Evolutionary conservation across 2,113 vertebrate species (phyloP).

Genomic region (Hyla sarda): DNA sequence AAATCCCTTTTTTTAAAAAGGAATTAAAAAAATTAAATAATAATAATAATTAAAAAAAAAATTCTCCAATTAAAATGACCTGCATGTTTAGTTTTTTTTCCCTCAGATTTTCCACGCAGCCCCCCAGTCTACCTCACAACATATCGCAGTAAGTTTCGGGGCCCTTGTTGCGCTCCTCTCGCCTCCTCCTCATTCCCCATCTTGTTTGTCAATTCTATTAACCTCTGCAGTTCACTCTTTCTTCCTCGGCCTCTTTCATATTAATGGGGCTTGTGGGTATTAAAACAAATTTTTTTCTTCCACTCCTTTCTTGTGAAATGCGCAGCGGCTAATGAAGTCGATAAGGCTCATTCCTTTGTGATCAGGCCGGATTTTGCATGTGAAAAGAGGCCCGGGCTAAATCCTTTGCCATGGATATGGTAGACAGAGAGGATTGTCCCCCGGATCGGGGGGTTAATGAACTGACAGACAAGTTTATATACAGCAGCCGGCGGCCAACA

Average conservation of each 20-base stretch:
- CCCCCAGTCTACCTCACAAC: no score
- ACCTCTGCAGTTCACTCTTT: background rate
- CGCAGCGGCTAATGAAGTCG: constrained; percentile 80
- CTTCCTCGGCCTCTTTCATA: constrained; percentile 16
- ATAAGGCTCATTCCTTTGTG: constrained; percentile 74
- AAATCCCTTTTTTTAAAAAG: no score
- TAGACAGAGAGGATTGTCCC: constrained; percentile 75
- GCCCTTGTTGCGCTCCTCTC: background rate
- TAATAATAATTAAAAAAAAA: no score
- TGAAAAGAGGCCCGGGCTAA: constrained; percentile 90
- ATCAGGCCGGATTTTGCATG: constrained; percentile 84
- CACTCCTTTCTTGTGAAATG: constrained; percentile 75
- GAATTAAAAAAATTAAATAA: no score
- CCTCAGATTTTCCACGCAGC: no score
- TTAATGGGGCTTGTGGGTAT: constrained; percentile 58
- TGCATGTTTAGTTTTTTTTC: no score
- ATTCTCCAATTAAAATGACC: no score
- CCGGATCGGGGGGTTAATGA: constrained; percentile 97
- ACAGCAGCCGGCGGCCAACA: constrained; percentile 87
- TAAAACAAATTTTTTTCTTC: constrained; percentile 63
- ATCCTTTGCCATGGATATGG: constrained; percentile 79
- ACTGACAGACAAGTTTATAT: constrained; percentile 94
- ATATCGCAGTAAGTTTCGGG: no score
- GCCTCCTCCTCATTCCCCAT: background rate
- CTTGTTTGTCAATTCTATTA: constrained; percentile 54